phyloP scores from a whole-genome alignment of 1,140 invertebrate genomes.

The Aphelenchoides besseyi region DNA sequence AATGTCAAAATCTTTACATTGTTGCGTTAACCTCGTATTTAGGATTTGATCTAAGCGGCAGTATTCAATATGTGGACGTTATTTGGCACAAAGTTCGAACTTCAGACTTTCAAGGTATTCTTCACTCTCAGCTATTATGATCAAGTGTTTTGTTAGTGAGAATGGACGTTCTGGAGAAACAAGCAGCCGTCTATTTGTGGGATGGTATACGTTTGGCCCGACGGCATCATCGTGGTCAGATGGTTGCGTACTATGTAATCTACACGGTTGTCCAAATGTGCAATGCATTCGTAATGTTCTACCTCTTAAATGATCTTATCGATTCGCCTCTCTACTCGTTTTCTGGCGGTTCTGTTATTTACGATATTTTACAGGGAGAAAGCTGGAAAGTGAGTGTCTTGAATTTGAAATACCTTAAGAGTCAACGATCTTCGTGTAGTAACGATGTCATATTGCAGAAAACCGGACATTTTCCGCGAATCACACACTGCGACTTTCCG shows the following conservation, averaged over 20 bases:
- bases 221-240: conserved; percentile 44
- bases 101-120: conserved; percentile 38
- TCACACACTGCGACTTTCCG: conserved; percentile 61
- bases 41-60: conserved; percentile 57
- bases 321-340: conserved; percentile 53
- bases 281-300: conserved; percentile 53
- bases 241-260: conserved; percentile 54
- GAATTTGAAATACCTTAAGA: neutral
- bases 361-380: conserved; percentile 50
- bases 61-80: conserved; percentile 49
- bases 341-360: conserved; percentile 49
- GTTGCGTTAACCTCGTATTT: too few relatives aligned
- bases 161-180: conserved; percentile 51
- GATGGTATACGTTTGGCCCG: conserved; percentile 55
- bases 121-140: too few relatives aligned
- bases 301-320: conserved; percentile 54
- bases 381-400: conserved; percentile 54
- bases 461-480: conserved; percentile 61
- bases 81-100: conserved; percentile 42
- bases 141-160: conserved; percentile 37
- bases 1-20: too few relatives aligned
- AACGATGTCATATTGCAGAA: conserved; percentile 36
- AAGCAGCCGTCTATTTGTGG: conserved; percentile 58
- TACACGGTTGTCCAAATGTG: conserved; percentile 50
- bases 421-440: neutral